Evolutionary conservation across 2,113 vertebrate species (phyloP).

Genomic region (Saguinus imperator): DNA sequence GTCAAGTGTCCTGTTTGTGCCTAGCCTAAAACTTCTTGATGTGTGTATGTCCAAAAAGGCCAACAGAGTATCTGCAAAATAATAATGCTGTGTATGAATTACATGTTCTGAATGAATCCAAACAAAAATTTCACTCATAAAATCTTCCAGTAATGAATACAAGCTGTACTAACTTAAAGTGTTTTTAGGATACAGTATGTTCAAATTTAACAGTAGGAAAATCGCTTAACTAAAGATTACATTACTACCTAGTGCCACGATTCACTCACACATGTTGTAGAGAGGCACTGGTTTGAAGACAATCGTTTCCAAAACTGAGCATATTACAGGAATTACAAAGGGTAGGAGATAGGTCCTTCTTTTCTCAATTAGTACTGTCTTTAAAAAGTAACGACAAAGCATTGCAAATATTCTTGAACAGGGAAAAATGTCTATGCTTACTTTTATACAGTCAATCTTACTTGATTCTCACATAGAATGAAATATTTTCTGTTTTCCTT

Average conservation of each 20-base stretch:
- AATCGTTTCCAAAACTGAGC: not conserved
- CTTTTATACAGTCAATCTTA: not conserved
- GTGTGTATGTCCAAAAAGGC: not conserved
- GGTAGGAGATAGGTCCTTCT: not conserved
- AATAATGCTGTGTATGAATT: not conserved
- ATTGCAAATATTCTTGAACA: not conserved
- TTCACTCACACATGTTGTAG: not conserved
- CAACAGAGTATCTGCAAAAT: not conserved
- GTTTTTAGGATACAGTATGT: not conserved
- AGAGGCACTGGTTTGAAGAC: not conserved
- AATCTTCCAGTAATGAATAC: not conserved
- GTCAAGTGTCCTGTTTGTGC: not conserved
- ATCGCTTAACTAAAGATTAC: not conserved
- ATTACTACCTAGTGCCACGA: not conserved
- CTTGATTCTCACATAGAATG: not conserved
- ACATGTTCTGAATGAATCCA: not conserved
- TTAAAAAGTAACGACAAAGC: not conserved
- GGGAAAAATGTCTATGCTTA: not conserved
- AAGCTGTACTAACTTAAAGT: not conserved
- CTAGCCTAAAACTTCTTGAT: not conserved
- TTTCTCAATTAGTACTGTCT: not conserved
- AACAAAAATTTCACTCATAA: not conserved
- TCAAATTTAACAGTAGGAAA: constrained; percentile 5
- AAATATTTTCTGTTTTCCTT: not conserved
- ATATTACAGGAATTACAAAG: not conserved